These are phyloP conservation scores for Drosophila antonietae DNA, from an alignment of 2,888 invertebrate genomes.

Conservation along the genomic window DNA sequence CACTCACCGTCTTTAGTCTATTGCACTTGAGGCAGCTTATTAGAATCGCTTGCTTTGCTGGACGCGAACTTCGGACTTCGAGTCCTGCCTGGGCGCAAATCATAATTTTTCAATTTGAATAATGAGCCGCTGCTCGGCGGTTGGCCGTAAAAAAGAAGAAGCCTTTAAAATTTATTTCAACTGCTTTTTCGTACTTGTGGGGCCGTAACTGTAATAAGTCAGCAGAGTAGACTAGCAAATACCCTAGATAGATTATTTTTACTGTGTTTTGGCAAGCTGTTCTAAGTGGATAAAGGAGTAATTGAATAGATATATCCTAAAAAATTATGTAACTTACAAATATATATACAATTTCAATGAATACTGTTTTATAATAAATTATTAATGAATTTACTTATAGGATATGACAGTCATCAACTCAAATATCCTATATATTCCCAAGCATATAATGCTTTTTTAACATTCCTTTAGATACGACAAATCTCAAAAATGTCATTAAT, in stretches of 20 bases:
- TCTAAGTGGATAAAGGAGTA: too few relatives aligned
- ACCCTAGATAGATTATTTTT: conserved; percentile 18
- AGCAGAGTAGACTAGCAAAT: background rate
- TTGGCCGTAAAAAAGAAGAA: conserved; percentile 45
- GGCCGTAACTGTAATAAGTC: background rate
- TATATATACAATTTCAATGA: background rate
- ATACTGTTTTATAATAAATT: too few relatives aligned
- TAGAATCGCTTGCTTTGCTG: conserved; percentile 66
- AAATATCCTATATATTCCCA: background rate
- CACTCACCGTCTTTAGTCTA: conserved; percentile 25
- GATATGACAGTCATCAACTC: background rate
- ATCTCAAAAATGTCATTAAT: background rate
- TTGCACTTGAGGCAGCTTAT: conserved; percentile 76
- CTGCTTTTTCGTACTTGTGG: conserved; percentile 48
- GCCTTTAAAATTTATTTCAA: conserved; percentile 76
- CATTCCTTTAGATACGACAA: background rate
- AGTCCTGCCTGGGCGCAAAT: conserved; percentile 64
- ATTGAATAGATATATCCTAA: background rate
- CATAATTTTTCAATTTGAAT: conserved; percentile 79
- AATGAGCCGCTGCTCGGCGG: conserved; percentile 63
- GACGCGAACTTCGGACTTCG: conserved; percentile 54
- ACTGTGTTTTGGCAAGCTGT: too few relatives aligned
- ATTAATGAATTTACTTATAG: too few relatives aligned
- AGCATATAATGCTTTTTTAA: background rate
- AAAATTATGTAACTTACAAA: background rate